A percentile compares a stretch with the other conserved stretches of the same genome.
These are phyloP conservation scores for Erebia palarica DNA, from an alignment of 2,888 invertebrate species.

Conservation along the genomic window DNA sequence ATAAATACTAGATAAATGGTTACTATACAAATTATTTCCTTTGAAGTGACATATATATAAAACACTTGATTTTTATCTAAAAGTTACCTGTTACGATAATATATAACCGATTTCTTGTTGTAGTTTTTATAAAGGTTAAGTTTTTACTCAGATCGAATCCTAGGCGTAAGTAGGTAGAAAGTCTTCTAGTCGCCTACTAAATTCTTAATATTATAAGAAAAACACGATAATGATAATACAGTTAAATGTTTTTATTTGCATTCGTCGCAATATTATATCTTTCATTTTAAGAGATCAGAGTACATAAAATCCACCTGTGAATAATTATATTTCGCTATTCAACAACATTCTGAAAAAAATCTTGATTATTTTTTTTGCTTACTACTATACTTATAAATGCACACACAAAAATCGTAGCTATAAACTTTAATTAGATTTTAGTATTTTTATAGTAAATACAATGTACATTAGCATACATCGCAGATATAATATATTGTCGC, in stretches of 20 bases:
- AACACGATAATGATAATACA: background rate
- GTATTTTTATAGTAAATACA: background rate
- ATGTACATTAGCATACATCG: background rate
- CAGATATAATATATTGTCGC: too few species aligned
- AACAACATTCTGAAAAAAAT: background rate
- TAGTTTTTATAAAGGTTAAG: background rate
- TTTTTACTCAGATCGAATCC: background rate
- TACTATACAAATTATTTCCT: conserved; percentile 1
- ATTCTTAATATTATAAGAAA: too few species aligned
- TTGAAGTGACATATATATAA: conserved; percentile 26
- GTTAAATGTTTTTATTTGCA: background rate
- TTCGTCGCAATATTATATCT: background rate
- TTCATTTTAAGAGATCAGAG: too few species aligned
- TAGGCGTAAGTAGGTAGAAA: too few species aligned
- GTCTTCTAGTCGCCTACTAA: too few species aligned
- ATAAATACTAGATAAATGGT: background rate
- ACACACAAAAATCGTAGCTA: background rate
- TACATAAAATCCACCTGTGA: background rate
- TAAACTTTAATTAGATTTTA: background rate
- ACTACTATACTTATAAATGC: background rate
- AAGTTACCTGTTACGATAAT: conserved; percentile 1
- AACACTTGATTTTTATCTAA: conserved; percentile 26
- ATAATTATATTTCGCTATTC: background rate
- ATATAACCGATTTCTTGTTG: conserved; percentile 13
- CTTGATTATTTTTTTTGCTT: background rate